Base-by-base conservation (phyloP, 1,140 invertebrate genomes). In the Meloidogyne hapla region DNA sequence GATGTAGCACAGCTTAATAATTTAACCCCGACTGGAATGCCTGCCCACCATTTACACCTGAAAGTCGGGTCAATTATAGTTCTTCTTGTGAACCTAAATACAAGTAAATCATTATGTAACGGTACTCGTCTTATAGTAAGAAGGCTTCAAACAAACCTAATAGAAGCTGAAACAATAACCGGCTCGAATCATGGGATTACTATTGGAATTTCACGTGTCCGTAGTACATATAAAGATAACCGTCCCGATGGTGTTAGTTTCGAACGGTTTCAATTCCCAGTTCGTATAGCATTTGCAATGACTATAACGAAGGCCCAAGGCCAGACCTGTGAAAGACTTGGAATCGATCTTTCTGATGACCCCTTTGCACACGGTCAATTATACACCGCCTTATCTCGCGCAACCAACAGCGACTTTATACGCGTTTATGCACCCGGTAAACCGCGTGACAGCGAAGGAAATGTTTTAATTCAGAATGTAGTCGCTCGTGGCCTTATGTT, bases 321-420 rank as follows among this genome's bases (percentile, higher is more conserved):
- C 4, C 64, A 12, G 9, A 33, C 33, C 1, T 33, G 33, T 8
- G 33, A 33, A 33, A 33, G 33, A 23, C 62, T 64, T 10, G 62
- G 62, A 23, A 64, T 64, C 10, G 62, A 64, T 64, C 26, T 64
- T 8, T 9, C 33, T 9, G 64, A 66, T 15, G 64, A 66, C 4
- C 13, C 64, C 2, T 76, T 76, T 18, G 21, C 38, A 2, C 74
- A 68, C 4, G 74, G 74, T 0, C 74, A 76, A 21, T 28, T 76
- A 18, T 76, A 76, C 21, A 63, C 68, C 3, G 69, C 69, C 13
- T 33, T 76, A n/a, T 76, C 74, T 0, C 69, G 74, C 2, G 74
- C 64, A 3, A 66, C 64, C 13, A 66, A 21, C 8, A 28, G 26
- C 8, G 8, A 66, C 2, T 15, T 38, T 28, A 66, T 66, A 28